Evolutionary conservation across 2,888 invertebrate genomes (phyloP).

Genomic region (Mimas tiliae): DNA sequence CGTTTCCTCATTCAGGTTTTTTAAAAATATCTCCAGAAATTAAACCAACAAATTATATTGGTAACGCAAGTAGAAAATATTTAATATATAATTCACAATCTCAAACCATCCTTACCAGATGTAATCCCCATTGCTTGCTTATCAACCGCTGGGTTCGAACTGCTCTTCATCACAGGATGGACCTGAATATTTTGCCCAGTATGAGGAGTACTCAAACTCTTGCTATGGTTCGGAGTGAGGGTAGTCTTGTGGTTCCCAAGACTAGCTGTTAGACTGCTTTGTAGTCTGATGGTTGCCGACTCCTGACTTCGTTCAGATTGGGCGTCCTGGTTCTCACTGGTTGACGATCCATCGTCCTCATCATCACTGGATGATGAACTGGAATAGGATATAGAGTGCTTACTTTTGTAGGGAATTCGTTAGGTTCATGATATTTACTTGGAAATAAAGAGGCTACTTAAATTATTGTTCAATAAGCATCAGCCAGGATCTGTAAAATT

Average conservation of each 20-base stretch:
- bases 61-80: no score
- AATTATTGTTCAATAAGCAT: not conserved
- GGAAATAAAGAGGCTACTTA: no score
- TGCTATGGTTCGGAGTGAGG: constrained; percentile 72
- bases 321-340: constrained; percentile 77
- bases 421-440: no score
- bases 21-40: no score
- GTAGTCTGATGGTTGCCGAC: constrained; percentile 59
- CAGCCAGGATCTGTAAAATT: no score
- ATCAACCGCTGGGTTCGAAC: constrained; percentile 79
- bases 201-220: constrained; percentile 75
- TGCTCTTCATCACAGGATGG: constrained; percentile 80
- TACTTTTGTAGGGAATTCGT: not conserved
- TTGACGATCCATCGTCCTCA: constrained; percentile 83
- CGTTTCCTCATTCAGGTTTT: no score
- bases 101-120: constrained; percentile 57
- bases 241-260: constrained; percentile 53
- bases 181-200: constrained; percentile 73
- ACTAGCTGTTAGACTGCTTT: constrained; percentile 51
- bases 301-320: constrained; percentile 72
- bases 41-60: no score
- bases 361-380: constrained; percentile 90
- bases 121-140: constrained; percentile 80
- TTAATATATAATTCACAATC: no score
- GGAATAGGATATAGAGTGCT: constrained; percentile 49